These are phyloP conservation scores for Adelosebastes latens DNA, from an alignment of 2,797 vertebrate genomes.

Conservation along the genomic window DNA sequence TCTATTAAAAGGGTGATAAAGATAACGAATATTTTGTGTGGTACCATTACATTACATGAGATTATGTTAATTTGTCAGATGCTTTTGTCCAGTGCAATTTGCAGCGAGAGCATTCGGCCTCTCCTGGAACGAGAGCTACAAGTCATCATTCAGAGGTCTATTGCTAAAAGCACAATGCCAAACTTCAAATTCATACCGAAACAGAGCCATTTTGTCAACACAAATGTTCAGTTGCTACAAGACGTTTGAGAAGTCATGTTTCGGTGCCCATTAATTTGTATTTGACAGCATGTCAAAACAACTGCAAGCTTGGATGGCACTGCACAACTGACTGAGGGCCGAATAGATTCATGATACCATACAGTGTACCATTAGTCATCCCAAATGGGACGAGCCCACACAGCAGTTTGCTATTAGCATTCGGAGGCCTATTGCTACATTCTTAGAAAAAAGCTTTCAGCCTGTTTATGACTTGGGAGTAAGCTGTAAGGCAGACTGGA, in stretches of 20 bases:
- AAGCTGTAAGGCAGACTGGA: constrained; percentile 70
- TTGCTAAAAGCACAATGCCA: neutral
- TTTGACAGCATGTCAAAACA: constrained; percentile 46
- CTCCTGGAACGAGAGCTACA: neutral
- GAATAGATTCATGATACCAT: constrained; percentile 11
- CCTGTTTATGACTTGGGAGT: constrained; percentile 74
- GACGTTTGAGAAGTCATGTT: constrained; percentile 21
- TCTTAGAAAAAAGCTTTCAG: constrained; percentile 63
- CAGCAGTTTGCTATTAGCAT: constrained; percentile 59
- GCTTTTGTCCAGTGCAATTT: neutral
- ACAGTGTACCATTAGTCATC: constrained; percentile 21
- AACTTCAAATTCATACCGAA: neutral
- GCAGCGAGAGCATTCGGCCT: neutral
- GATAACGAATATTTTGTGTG: neutral
- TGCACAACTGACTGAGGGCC: constrained; percentile 21
- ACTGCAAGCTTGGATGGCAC: constrained; percentile 9
- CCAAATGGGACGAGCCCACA: constrained; percentile 27
- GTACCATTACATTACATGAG: neutral
- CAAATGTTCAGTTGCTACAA: neutral
- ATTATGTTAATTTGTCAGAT: neutral
- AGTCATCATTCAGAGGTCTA: neutral
- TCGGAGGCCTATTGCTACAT: constrained; percentile 72
- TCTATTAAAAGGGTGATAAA: neutral
- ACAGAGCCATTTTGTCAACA: neutral
- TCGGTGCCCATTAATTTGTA: constrained; percentile 13